Evolutionary conservation across 2,888 invertebrate genomes (phyloP), one percentile per base, ranked within the genome.

Genomic region (Anthophora plumipes): DNA sequence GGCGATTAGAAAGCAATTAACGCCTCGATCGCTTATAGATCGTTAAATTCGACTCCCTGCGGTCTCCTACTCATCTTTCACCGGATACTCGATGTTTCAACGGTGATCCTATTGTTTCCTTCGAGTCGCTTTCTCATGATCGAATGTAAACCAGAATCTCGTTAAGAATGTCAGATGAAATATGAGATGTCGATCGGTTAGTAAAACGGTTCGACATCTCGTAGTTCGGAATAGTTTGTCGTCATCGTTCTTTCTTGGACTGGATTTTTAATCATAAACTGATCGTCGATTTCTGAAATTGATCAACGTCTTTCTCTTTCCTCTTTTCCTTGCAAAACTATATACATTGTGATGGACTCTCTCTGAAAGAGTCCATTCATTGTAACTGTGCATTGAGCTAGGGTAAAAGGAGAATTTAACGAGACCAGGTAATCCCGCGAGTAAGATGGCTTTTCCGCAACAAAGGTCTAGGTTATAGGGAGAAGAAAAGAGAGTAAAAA

Each of bases 381-480:
- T 5, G 14, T 17, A 11, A 22, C 4, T 31, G 17, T 1, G 22
- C 25, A 37, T 20, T 37, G 59, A 54, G 20, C 25, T 9, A 43
- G 11, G 64, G 4, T 17, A 41, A 86, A 90, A 89, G 85, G 76
- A 85, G 87, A 88, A 86, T 88, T 84, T 90, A 90, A 90, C 89
- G 88, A 90, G 89, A 80, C 79, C 86, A 82, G 85, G 80, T 85
- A 87, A 89, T 83, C 73, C 84, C 70, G 67, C 82, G 79, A 77
- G 85, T 87, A 83, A 87, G 85, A 87, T 88, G 89, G 88, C 80
- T 90, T 89, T 89, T 82, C 90, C 86, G 82, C 86, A 82, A 90
- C 90, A 90, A 89, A 88, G 75, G 67, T 68, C 69, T 74, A 71
- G 74, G 80, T 77, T 79, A 60, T 54, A 55, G 20, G 14, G 63